Base-by-base conservation (phyloP, 2,113 vertebrate genomes). In the Ctenomys sociabilis region DNA sequence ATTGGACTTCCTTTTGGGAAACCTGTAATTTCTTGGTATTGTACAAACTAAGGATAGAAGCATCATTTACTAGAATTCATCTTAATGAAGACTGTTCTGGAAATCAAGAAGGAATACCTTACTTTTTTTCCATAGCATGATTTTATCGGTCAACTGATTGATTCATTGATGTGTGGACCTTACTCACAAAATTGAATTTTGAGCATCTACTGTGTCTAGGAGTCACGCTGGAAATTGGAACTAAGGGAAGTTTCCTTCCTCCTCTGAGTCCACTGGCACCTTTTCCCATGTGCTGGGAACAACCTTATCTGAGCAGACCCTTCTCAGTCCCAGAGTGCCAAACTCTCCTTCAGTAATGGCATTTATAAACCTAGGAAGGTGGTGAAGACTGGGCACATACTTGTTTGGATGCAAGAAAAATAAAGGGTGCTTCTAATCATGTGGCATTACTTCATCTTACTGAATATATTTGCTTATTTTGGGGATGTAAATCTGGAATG, bases 1-100 rank as follows among this genome's bases (percentile, higher is more conserved):
- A 5, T 24, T 95, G 75, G 43, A 95, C 66, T 94, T 83, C 92
- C 73, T 93, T 92, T 43, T 66, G 57, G 26, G 83, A 91, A 94
- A 75, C 5, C 5, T 84, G 9, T 80, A 66, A 63, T 86, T 95
- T 80, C 49, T 73, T 6, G 61, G 72, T 37, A 28, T 24, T 35
- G 64, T 22, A 59, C 7, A 57, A 77, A 22, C 28, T 72, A 63
- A 78, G 40, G 45, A 72, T 81, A 82, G 61, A 82, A 85, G 28
- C 35, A 78, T 28, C 30, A 90, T n/a, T 80, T 59, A 45, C 52
- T n/a, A 80, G 49, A 40, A 83, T 40, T 91, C 80, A 66, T 89
- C 32, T 81, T 66, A 84, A 85, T 19, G 32, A 75, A 81, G 54
- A n/a, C 84, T 70, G 12, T n/a, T 88, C 7, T 72, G 11, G 57